Conservation (phyloP, 2,888 invertebrate species). For the Pediacus dermestoides region DNA sequence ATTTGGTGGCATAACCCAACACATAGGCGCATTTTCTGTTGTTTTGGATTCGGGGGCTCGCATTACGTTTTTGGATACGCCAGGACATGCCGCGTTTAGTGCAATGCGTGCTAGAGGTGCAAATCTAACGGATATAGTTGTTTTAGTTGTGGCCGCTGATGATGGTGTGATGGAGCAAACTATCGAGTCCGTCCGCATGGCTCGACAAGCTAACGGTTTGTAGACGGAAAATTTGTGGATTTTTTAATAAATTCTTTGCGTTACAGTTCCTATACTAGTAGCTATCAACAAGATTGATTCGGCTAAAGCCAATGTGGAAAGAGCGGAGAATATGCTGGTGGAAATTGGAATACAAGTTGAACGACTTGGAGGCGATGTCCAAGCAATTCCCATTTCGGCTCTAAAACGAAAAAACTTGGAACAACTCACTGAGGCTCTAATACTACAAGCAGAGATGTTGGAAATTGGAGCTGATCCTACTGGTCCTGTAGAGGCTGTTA, state of each 20-base stretch:
- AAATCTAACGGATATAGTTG: slow-evolving; percentile 86
- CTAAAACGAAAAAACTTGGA: slow-evolving; percentile 76
- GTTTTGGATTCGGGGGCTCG: slow-evolving; percentile 60
- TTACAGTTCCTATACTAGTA: slow-evolving; percentile 88
- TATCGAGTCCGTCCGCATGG: slow-evolving; percentile 83
- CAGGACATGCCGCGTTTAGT: slow-evolving; percentile 96
- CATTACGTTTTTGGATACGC: slow-evolving; percentile 96
- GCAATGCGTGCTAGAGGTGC: slow-evolving; percentile 96
- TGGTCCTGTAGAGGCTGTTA: slow-evolving; percentile 83
- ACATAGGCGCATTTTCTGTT: slow-evolving; percentile 96
- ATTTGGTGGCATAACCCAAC: slow-evolving; percentile 98
- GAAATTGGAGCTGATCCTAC: slow-evolving; percentile 78
- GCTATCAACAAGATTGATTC: slow-evolving; percentile 99
- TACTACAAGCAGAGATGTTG: slow-evolving; percentile 81
- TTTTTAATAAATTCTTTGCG: slow-evolving; percentile 24
- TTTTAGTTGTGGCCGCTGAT: slow-evolving; percentile 96
- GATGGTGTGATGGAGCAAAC: slow-evolving; percentile 99
- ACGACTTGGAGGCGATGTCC: slow-evolving; percentile 86
- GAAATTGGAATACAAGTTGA: slow-evolving; percentile 81
- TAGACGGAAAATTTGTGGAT: slow-evolving; percentile 5
- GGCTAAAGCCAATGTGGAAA: slow-evolving; percentile 82
- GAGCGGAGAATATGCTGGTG: slow-evolving; percentile 70
- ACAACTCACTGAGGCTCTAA: slow-evolving; percentile 76
- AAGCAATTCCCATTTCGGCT: slow-evolving; percentile 89
- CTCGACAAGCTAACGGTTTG: slow-evolving; percentile 69